These are phyloP conservation scores for Gracilinanus agilis DNA, from an alignment of 2,113 vertebrate genomes.

Conservation along the genomic window DNA sequence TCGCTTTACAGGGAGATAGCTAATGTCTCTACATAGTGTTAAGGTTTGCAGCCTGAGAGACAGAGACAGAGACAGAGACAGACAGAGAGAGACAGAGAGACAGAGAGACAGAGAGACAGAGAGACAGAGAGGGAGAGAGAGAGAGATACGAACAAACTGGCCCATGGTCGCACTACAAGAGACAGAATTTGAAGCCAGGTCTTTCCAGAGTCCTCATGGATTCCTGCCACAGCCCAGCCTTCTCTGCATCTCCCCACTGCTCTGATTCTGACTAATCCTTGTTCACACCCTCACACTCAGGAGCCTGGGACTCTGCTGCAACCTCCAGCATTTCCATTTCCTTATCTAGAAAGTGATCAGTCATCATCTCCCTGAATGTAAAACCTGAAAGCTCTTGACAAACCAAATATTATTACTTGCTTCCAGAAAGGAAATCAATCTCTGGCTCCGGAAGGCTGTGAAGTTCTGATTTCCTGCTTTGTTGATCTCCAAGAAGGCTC, in stretches of 20 bases:
- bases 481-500: neutral
- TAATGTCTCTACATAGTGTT: neutral
- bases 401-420: constrained; percentile 57
- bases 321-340: neutral
- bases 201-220: no score
- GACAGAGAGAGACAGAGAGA: no score
- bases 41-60: neutral
- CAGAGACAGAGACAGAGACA: no score
- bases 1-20: neutral
- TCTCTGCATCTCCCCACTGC: no score
- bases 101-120: no score
- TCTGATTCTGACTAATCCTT: neutral
- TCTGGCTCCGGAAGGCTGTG: neutral
- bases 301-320: neutral
- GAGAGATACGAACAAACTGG: no score
- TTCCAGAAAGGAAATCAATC: neutral
- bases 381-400: constrained; percentile 34
- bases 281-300: neutral
- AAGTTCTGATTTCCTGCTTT: neutral
- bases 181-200: no score
- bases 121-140: no score
- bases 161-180: no score
- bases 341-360: constrained; percentile 14
- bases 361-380: neutral
- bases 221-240: no score